Base-by-base conservation (phyloP, 2,797 vertebrate genomes). In the Betta splendens region DNA sequence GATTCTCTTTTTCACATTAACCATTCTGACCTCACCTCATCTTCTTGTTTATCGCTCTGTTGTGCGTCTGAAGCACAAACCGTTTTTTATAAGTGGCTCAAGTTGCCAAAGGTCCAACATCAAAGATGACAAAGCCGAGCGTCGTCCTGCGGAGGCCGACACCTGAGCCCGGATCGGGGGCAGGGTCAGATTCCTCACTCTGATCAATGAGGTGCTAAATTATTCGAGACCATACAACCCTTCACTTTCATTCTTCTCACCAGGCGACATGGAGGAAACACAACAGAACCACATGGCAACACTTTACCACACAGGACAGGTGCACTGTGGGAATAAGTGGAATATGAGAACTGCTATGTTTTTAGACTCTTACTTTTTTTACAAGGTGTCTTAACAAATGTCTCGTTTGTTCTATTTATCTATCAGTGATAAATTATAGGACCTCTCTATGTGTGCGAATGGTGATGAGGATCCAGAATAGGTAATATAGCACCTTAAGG, bases 401-500 rank as follows among this genome's bases (percentile, higher is more conserved):
- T 23, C 5, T 48, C 55, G 10, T 7, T 42, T n/a, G n/a, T n/a
- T n/a, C n/a, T n/a, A n/a, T n/a, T n/a, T n/a, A 28, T 54, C 17
- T 32, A 23, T n/a, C 35, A 8, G 40, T 64, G 63, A 61, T 59
- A 49, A 69, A 64, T 43, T 79, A 47, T 1, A 57, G 38, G 45
- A 71, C 31, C 26, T 64, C 42, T 59, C 25, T 49, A 61, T 80
- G 67, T 64, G 75, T 76, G 49, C 70, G 59, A 51, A 71, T 52
- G 52, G 68, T 49, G 79, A 89, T 81, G 84, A 91, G 84, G 85
- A 92, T 81, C 76, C 82, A 89, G 78, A 84, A 80, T 35, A 72
- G 80, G 92, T 92, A 93, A 93, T 29, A 57, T 64, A 73, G 90
- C 89, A 92, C 91, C 88, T 89, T 82, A 85, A 91, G 85, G 75